Conservation (phyloP, 2,797 vertebrate genomes). For the Coluber constrictor region DNA sequence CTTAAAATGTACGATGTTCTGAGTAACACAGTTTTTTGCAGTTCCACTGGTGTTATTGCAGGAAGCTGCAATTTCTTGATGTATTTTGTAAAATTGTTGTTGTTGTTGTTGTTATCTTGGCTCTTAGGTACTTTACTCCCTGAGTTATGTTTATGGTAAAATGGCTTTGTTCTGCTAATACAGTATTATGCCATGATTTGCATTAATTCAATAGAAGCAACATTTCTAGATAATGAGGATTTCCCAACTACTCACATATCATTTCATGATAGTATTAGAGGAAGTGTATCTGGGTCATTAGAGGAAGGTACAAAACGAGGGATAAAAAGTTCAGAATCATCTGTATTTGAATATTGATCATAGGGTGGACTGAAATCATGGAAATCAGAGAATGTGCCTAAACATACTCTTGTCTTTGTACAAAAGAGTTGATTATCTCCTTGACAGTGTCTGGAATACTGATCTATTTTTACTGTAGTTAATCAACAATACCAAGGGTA, state of each 20-base stretch:
- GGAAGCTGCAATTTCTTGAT: no score
- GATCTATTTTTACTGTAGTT: neutral
- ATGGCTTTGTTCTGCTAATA: neutral
- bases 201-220: neutral
- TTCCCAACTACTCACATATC: neutral
- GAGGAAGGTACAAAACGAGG: neutral
- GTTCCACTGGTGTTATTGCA: no score
- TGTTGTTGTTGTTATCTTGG: neutral
- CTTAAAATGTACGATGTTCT: no score
- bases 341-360: neutral
- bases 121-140: neutral
- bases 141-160: neutral
- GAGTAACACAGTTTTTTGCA: no score
- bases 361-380: neutral
- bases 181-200: neutral
- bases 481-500: neutral
- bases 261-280: neutral
- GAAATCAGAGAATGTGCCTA: neutral
- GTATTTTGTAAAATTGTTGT: neutral
- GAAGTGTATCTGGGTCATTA: neutral
- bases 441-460: neutral
- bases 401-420: neutral
- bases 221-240: neutral
- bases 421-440: neutral
- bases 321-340: neutral